These are phyloP conservation scores for Bombus affinis DNA, from an alignment of 1,140 invertebrate genomes.

Conservation along the genomic window DNA sequence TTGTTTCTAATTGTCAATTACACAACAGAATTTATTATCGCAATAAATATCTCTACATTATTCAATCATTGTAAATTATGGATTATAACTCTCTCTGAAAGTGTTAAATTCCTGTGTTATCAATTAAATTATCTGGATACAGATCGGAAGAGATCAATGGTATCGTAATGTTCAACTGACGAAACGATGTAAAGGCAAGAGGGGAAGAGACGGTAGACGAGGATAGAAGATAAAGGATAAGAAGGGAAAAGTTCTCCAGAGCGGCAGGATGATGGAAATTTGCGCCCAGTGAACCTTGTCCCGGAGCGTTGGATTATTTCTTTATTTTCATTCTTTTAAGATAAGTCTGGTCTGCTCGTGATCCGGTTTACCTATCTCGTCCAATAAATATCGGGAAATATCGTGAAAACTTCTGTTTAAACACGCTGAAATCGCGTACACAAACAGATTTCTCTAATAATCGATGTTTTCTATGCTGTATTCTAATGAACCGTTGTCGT, in stretches of 20 bases:
- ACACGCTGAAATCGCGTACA: neutral
- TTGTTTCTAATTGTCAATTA: neutral
- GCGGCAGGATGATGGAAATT: conserved; percentile 64
- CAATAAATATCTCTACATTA: neutral
- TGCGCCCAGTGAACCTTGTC: conserved; percentile 46
- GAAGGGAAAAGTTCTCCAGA: conserved; percentile 42
- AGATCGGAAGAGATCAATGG: neutral
- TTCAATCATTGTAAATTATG: neutral
- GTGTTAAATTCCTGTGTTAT: neutral
- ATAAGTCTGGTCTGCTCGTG: conserved; percentile 69
- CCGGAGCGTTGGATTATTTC: conserved; percentile 61
- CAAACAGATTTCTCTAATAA: conserved; percentile 20
- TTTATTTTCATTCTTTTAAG: conserved; percentile 79
- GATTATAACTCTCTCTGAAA: neutral
- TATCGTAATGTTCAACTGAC: neutral
- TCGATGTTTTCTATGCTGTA: neutral
- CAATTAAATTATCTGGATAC: neutral
- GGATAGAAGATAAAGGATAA: neutral
- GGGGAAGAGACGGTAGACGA: neutral
- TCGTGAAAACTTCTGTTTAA: conserved; percentile 62
- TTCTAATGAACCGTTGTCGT: conserved; percentile 28
- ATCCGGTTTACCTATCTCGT: conserved; percentile 81
- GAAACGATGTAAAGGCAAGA: neutral
- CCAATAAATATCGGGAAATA: conserved; percentile 78
- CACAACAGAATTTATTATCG: neutral